Evolutionary conservation across 1,140 invertebrate species (phyloP).

Genomic region (Drosophila athabasca): DNA sequence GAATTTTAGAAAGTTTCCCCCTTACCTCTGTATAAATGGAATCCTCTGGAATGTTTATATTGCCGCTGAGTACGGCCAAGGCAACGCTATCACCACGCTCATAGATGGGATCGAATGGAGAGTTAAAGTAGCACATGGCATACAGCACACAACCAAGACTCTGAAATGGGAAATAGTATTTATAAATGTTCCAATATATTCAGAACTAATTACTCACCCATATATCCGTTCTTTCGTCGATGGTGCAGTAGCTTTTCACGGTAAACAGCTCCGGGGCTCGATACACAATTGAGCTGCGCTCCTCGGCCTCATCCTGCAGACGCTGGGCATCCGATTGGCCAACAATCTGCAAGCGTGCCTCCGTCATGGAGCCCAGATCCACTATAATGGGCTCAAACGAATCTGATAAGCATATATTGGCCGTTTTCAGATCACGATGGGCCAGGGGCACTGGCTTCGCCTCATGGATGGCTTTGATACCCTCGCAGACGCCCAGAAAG

Average conservation of each 20-base stretch:
- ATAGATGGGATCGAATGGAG: conserved; percentile 93
- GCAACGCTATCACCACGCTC: conserved; percentile 94
- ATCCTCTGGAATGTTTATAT: conserved; percentile 89
- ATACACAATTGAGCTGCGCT: conserved; percentile 94
- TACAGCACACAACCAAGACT: conserved; percentile 94
- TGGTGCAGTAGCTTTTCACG: conserved; percentile 90
- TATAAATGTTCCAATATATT: neutral
- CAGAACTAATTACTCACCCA: conserved; percentile 87
- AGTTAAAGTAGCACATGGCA: conserved; percentile 93
- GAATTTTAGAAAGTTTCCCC: neutral
- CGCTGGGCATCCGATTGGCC: conserved; percentile 89
- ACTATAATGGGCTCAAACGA: conserved; percentile 90
- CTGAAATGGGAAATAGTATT: conserved; percentile 83
- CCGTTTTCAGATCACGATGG: conserved; percentile 93
- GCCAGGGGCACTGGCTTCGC: conserved; percentile 89
- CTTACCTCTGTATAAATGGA: conserved; percentile 87
- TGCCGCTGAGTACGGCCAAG: conserved; percentile 92
- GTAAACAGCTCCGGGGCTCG: conserved; percentile 94
- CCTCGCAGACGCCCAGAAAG: conserved; percentile 91
- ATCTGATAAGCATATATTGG: conserved; percentile 91
- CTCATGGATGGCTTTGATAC: conserved; percentile 90
- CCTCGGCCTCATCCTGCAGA: conserved; percentile 92
- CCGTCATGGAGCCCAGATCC: conserved; percentile 92
- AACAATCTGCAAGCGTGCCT: conserved; percentile 90
- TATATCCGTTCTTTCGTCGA: conserved; percentile 94